Conservation (phyloP, 2,888 invertebrate genomes). For the Drosophila rubida region DNA sequence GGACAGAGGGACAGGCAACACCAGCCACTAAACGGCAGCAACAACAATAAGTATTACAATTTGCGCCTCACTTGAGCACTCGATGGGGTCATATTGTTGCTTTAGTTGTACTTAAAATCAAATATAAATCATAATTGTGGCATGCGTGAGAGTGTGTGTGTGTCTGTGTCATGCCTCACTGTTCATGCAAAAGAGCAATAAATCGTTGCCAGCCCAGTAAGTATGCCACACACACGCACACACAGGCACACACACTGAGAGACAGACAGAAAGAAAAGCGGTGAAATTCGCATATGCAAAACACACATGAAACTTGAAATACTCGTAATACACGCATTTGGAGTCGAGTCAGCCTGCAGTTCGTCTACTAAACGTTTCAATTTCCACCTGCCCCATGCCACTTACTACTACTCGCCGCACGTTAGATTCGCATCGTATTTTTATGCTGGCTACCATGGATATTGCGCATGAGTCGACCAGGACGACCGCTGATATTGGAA, state of each 20-base stretch:
- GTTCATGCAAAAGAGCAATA: conserved; percentile 74
- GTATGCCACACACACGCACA: conserved; percentile 52
- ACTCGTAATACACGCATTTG: conserved; percentile 65
- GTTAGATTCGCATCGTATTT: conserved; percentile 94
- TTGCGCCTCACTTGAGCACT: conserved; percentile 34
- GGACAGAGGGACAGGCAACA: conserved; percentile 9
- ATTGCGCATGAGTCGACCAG: conserved; percentile 95
- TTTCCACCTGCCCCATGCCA: conserved; percentile 65
- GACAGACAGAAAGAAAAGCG: background rate
- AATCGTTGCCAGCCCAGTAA: conserved; percentile 63
- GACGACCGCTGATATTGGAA: conserved; percentile 86
- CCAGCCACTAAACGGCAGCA: conserved; percentile 13
- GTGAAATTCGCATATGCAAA: conserved; percentile 16
- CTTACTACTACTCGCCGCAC: conserved; percentile 37
- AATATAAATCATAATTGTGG: conserved; percentile 75
- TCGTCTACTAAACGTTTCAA: conserved; percentile 71
- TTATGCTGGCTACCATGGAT: conserved; percentile 99
- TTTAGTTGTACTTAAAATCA: conserved; percentile 75
- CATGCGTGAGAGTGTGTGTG: conserved; percentile 17
- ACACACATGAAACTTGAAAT: conserved; percentile 32
- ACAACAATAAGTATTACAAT: conserved; percentile 26
- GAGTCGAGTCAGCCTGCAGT: conserved; percentile 58
- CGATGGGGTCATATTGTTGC: conserved; percentile 58
- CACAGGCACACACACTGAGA: conserved; percentile 10
- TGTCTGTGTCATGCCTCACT: conserved; percentile 21